These are phyloP conservation scores for Drymonia ruficornis DNA, from an alignment of 2,888 invertebrate genomes.

Conservation along the genomic window DNA sequence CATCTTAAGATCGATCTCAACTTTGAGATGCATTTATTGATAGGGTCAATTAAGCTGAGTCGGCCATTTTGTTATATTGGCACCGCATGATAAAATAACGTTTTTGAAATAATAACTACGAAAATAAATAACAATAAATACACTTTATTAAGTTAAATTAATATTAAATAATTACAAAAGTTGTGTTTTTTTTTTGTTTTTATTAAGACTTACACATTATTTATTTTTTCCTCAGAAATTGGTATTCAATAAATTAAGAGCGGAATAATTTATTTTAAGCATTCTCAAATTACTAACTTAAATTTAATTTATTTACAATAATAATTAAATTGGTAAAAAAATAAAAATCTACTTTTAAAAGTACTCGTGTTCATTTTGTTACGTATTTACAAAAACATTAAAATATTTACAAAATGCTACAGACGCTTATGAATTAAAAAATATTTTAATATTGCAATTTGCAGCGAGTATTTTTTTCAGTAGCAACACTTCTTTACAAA, in stretches of 20 bases:
- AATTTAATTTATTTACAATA: slow-evolving; percentile 53
- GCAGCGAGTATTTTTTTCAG: slow-evolving; percentile 37
- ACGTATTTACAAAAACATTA: slow-evolving; percentile 37
- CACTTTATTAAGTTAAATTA: slow-evolving; percentile 70
- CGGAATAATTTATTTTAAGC: slow-evolving; percentile 50
- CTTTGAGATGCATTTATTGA: too few relatives aligned
- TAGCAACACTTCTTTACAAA: slow-evolving; percentile 28
- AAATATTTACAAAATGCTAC: slow-evolving; percentile 56
- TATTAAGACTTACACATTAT: slow-evolving; percentile 9
- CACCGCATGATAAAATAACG: too few relatives aligned
- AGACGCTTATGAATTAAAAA: slow-evolving; percentile 60
- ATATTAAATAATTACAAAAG: slow-evolving; percentile 59
- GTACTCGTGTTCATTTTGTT: slow-evolving; percentile 13
- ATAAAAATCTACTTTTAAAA: slow-evolving; percentile 12
- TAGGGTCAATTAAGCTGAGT: too few relatives aligned
- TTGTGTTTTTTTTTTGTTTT: neutral
- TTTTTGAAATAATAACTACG: neutral
- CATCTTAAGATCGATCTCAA: too few relatives aligned
- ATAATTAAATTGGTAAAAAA: slow-evolving; percentile 45
- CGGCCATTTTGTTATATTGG: too few relatives aligned
- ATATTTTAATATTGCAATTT: slow-evolving; percentile 47
- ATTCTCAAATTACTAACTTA: slow-evolving; percentile 51
- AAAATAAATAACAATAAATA: slow-evolving; percentile 67
- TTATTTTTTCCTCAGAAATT: slow-evolving; percentile 27
- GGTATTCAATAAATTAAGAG: slow-evolving; percentile 62